phyloP scores from a whole-genome alignment of 2,113 vertebrate genomes.

The Pleuronectes platessa region DNA sequence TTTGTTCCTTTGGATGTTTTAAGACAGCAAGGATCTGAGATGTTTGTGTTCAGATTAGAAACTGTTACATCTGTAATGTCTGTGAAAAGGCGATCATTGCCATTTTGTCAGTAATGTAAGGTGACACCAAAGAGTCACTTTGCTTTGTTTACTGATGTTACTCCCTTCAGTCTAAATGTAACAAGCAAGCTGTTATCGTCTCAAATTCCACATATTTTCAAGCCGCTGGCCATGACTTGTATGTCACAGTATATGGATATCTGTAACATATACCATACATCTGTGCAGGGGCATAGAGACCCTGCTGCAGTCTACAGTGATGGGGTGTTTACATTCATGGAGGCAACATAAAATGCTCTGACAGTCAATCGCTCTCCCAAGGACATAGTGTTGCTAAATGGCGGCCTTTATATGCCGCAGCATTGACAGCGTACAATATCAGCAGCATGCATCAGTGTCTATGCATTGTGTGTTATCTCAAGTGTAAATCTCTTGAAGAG shows the following conservation, averaged over 20 bases:
- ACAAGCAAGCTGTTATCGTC: constrained; percentile 39
- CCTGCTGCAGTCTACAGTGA: constrained; percentile 6
- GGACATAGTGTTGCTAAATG: constrained; percentile 26
- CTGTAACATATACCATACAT: constrained; percentile 24
- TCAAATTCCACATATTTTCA: constrained; percentile 45
- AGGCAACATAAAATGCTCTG: constrained; percentile 27
- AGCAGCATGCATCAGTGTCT: constrained; percentile 26
- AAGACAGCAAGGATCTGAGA: not conserved
- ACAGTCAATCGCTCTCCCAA: constrained; percentile 27
- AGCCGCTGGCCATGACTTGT: constrained; percentile 17
- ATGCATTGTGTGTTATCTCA: constrained; percentile 38
- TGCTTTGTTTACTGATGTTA: constrained; percentile 38
- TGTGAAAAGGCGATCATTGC: constrained; percentile 38
- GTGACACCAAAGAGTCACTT: constrained; percentile 34
- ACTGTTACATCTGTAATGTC: constrained; percentile 8
- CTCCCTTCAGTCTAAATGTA: constrained; percentile 29
- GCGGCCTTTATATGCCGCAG: constrained; percentile 14
- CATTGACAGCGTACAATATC: constrained; percentile 16
- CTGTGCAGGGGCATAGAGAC: not conserved
- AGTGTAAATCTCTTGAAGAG: constrained; percentile 44
- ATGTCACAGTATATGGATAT: constrained; percentile 16
- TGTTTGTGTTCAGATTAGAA: constrained; percentile 19
- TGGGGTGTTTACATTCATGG: constrained; percentile 21
- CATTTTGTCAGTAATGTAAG: constrained; percentile 39
- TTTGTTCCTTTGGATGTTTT: constrained; percentile 30